Evolutionary conservation across 2,113 vertebrate genomes (phyloP).

Genomic region (Aphelocoma coerulescens): DNA sequence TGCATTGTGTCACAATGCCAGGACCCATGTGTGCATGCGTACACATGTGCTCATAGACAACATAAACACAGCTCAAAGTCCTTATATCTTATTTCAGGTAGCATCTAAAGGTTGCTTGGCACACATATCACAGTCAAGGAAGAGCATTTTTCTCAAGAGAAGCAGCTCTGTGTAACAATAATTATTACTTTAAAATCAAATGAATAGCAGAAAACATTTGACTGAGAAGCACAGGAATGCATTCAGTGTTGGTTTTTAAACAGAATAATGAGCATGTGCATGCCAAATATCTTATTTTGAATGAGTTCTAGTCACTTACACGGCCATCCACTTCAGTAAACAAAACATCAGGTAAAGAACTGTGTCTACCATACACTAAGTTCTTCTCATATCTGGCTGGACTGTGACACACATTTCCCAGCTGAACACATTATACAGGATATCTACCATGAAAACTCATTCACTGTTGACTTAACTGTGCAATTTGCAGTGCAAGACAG

Average conservation of each 20-base stretch:
- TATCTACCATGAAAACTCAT: neutral
- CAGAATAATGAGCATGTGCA: neutral
- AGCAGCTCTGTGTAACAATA: neutral
- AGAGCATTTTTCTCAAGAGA: neutral
- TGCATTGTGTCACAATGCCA: neutral
- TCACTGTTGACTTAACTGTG: neutral
- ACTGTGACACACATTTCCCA: neutral
- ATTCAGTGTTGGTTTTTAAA: neutral
- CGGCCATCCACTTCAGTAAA: neutral
- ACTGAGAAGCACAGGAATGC: constrained; percentile 18
- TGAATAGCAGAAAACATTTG: neutral
- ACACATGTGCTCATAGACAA: neutral
- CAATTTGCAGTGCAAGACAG: neutral
- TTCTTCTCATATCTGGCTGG: neutral
- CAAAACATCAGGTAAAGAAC: neutral
- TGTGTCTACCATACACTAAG: neutral
- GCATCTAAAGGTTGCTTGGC: constrained; percentile 14
- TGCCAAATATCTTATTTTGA: neutral
- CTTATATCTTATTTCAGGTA: constrained; percentile 29
- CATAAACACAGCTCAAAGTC: neutral
- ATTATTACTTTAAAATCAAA: constrained; percentile 17
- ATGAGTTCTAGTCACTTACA: neutral
- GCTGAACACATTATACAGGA: neutral
- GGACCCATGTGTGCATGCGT: neutral
- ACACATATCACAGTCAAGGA: neutral